Base-by-base conservation (phyloP, 1,140 invertebrate genomes). In the Apocrypta bakeri region DNA sequence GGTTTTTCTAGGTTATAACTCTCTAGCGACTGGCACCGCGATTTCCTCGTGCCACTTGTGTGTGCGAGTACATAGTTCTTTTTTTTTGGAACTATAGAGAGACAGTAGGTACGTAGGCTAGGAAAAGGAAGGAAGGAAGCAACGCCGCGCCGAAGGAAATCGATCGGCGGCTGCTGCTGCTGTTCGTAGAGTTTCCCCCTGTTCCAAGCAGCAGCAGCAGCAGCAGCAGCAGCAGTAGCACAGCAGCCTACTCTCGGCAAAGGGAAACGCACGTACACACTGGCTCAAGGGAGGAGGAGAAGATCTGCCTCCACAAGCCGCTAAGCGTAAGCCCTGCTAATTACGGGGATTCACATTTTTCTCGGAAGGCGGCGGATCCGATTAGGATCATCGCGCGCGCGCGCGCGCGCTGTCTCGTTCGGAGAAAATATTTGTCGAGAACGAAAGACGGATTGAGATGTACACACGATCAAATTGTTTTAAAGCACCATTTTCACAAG, bases 81-180 rank as follows among this genome's bases (percentile, higher is more conserved):
- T 21, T 2, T 56, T 56, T 56, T 56, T 56, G 17, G 6, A 56
- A 17, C 12, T 48, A 48, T 42, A 48, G 14, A 48, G 42, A 48
- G 48, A 17, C 21, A 17, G 48, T 56, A 56, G 17, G 17, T 66
- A 66, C 2, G 24, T 66, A 66, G 7, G 27, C 6, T 3, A 56
- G 6, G 8, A 7, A 21, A 66, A 29, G 24, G 63, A 66, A 66
- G 63, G 63, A 68, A 78, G 63, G 33, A 78, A 78, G 76, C 73
- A 21, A n/a, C 25, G 68, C 29, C 71, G 40, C 25, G 33, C 9
- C 68, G 27, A 69, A 75, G 80, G 37, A 68, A 81, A 81, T 81
- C 80, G 80, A 81, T 81, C 72, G 72, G 29, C 73, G n/a, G 11
- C 14, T 11, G 48, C 63, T 27, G 7, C n/a, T 21, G n/a, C 63